Evolutionary conservation across 1,140 invertebrate species (phyloP), one percentile per base, ranked within the genome.

Genomic region (Anastrepha ludens): DNA sequence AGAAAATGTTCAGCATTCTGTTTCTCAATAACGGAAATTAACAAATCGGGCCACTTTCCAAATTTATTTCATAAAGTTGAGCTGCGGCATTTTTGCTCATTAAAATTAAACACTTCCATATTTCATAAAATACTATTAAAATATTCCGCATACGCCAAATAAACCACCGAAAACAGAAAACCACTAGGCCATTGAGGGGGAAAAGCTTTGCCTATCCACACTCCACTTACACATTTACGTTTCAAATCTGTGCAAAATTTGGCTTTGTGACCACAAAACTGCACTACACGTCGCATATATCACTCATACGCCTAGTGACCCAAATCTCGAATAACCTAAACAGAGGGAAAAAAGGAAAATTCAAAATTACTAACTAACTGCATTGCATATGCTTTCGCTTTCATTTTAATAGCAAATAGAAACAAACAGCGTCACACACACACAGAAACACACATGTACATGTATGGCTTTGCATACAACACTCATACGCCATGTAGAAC

Each of bases 291-390:
- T 17, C 15, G n/a, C 47, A 47, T 81, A 55, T 20, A 81, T 81
- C 70, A 74, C 41, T 74, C 70, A 74, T 74, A 74, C 70, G 70
- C 70, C 70, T 74, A 47, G 70, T 47, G 70, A 74, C 70, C 41
- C 41, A 44, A 47, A 47, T 74, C 29, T 5, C 11, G 29, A 29
- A 2, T n/a, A 65, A 65, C 5, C n/a, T 3, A 29, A 7, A 7
- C 1, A 11, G 3, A 29, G 39, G 5, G 13, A 50, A 41, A 74
- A 44, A 50, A 17, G 47, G 17, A n/a, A 44, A 74, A n/a, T 11
- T 2, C 6, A 29, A 81, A 81, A 81, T 81, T 20, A 81, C 17
- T 55, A 55, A 20, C 2, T 50, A 55, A 15, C n/a, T n/a, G 20
- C 47, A 8, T 15, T 29, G 44, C 29, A 9, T 20, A 55, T 11